Base-by-base conservation (phyloP, 2,888 invertebrate species). In the Lucinisca nassula region DNA sequence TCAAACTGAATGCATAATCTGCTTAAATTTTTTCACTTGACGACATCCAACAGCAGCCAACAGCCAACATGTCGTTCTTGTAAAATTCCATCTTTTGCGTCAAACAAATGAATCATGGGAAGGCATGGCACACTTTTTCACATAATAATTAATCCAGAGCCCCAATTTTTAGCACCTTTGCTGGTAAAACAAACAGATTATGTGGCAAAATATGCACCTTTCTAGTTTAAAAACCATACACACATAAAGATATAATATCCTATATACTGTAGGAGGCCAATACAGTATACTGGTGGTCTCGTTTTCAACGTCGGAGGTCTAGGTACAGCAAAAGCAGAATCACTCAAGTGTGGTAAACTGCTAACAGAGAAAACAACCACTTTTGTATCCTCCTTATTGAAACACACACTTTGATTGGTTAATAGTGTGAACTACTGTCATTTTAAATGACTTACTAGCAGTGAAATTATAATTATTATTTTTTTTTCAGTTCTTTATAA, bases 291-390 rank as follows among this genome's bases (percentile, higher is more conserved):
- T 67, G 67, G 67, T 67, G 67, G 67, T 67, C 82, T 30, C 17
- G n/a, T 45, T 67, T 83, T 88, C 88, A 78, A 85, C 85, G 82
- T 81, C 83, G 88, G 85, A 85, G 88, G 88, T 85, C 88, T 78
- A 77, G 67, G 67, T 79, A 83, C 30, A 79, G 70, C 77, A 40
- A 75, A 81, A 78, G 73, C 70, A 55, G 83, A 84, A n/a, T 88
- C 83, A 85, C 85, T 88, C 78, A 79, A 85, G 78, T 88, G 88
- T 88, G 88, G 74, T 83, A 85, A 88, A 72, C 78, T 81, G 72
- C 83, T 88, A 83, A 88, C 88, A 85, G 88, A 79, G 79, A 87
- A 88, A 82, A 77, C 77, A 77, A 27, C n/a, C 24, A 38, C 37
- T 55, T 76, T 58, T 24, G 35, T 67, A 35, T 32, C 67, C 35